Conservation (phyloP, 2,113 vertebrate genomes). For the Cromileptes altivelis region DNA sequence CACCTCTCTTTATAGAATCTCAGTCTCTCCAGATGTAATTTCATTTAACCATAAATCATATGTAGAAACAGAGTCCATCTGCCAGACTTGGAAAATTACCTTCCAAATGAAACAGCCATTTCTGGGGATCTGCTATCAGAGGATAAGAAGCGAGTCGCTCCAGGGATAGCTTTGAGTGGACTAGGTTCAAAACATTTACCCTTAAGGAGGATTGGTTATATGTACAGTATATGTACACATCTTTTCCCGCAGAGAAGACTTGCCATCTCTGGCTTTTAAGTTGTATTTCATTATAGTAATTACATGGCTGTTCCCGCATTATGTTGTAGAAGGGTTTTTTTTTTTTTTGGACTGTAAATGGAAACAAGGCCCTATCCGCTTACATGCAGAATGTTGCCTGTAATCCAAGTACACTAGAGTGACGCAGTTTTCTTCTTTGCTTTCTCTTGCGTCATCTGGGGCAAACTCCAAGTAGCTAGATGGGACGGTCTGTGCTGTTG, state of each 20-base stretch:
- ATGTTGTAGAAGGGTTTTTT: no score
- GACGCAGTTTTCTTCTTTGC: not conserved
- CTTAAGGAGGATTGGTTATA: not conserved
- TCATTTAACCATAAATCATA: no score
- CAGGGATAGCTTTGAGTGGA: no score
- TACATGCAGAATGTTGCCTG: not conserved
- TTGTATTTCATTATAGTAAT: slow-evolving; percentile 20
- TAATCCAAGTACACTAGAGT: not conserved
- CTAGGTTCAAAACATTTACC: not conserved
- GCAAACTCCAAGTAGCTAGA: not conserved
- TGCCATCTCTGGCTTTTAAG: not conserved
- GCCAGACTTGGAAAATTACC: no score
- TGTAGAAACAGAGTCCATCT: no score
- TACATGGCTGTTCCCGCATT: not conserved
- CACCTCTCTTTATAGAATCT: no score
- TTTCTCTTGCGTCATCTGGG: not conserved
- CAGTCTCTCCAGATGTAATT: no score
- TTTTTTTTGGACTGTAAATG: not conserved
- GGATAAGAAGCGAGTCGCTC: no score
- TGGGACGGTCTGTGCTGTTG: not conserved
- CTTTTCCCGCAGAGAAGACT: not conserved
- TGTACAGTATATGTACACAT: not conserved
- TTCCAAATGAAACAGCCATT: no score
- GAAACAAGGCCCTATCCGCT: not conserved
- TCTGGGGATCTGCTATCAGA: no score